Evolutionary conservation across 2,113 vertebrate species (phyloP), one percentile per base, ranked within the genome.

Genomic region (Pseudopodoces humilis): DNA sequence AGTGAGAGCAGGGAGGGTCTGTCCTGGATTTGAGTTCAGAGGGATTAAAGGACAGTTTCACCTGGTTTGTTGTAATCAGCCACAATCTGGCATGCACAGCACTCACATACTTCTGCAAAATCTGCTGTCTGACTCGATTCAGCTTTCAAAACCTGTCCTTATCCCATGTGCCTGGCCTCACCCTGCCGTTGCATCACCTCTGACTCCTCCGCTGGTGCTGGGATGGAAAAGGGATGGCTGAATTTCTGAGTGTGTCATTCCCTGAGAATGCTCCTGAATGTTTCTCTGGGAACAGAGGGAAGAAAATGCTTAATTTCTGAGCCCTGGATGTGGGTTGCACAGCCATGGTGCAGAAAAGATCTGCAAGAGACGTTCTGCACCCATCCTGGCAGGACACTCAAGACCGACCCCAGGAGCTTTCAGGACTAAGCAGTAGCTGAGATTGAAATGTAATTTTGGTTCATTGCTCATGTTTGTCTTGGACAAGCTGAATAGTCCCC

Each of bases 111-210:
- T 92, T 95, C 79, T 74, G 68, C 60, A 95, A 87, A 95, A 93
- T 92, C 71, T 70, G 71, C 79, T 56, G 71, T 65, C 79, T 83
- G 90, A 44, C 71, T 93, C 2, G 1, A 62, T 88, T 70, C 79
- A 86, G 35, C 76, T 97, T 95, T 93, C 92, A 74, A 96, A 97
- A 93, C 44, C 82, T 60, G 55, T 41, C 75, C 85, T 76, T 23
- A 92, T 63, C 82, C 72, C 41, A 2, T 39, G 71, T 63, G 75
- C 74, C 39, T 17, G 68, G 74, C 65, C 86, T 95, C 81, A 89
- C 93, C 86, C 77, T 49, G 86, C 62, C 53, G 7, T 83, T 94
- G 83, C 91, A 31, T 37, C 88, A 94, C 56, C 52, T 9, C 64
- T 6, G 24, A 52, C 92, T 88, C 60, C 83, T 60, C 83, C 0